phyloP scores from a whole-genome alignment of 2,113 vertebrate genomes.

The Strix uralensis region DNA sequence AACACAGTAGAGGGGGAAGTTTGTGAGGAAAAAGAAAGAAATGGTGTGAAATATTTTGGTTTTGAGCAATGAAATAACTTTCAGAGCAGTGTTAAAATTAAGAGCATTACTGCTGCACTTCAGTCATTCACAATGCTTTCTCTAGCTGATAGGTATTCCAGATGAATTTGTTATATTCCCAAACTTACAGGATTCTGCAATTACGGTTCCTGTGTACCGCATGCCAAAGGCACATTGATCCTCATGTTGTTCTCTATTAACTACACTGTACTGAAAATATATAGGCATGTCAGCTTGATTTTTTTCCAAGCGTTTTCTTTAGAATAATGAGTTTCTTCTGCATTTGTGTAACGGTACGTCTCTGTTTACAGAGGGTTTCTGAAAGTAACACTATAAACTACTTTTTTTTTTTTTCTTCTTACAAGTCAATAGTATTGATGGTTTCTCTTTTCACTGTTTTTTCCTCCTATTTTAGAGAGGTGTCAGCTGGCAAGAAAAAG shows the following conservation, averaged over 20 bases:
- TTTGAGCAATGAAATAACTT: not conserved
- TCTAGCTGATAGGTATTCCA: not conserved
- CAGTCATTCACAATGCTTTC: not conserved
- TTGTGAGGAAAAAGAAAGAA: not conserved
- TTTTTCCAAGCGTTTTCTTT: constrained; percentile 8
- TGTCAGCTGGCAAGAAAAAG: not conserved
- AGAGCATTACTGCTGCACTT: not conserved
- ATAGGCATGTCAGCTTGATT: not conserved
- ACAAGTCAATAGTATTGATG: constrained; percentile 6
- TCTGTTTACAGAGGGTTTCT: not conserved
- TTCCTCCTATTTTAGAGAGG: not conserved
- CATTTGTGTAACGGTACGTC: not conserved
- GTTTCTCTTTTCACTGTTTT: not conserved
- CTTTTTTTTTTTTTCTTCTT: not conserved
- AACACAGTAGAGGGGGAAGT: accelerated
- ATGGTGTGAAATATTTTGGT: not conserved
- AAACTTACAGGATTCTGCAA: not conserved
- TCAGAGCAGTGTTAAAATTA: not conserved
- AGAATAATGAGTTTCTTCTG: constrained; percentile 9
- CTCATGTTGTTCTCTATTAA: not conserved
- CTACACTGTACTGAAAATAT: not conserved
- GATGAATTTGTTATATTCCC: not conserved
- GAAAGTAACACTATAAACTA: not conserved
- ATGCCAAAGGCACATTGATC: not conserved
- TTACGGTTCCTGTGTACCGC: accelerated